phyloP scores from a whole-genome alignment of 1,140 invertebrate species.

The Rhysida immarginata region DNA sequence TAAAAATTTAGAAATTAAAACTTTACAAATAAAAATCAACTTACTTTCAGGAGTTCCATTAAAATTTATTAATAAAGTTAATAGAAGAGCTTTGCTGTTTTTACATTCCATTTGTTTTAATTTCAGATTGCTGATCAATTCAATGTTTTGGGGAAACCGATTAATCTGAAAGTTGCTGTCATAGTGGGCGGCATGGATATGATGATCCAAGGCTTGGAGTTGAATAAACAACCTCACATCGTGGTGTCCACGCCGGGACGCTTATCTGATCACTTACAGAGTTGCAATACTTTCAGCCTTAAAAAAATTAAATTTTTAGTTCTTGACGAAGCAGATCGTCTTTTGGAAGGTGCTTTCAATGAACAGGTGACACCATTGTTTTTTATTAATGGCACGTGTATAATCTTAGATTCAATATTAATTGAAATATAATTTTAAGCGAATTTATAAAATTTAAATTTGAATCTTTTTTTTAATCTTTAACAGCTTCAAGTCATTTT shows the following conservation, averaged over 20 bases:
- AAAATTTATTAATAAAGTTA: no score
- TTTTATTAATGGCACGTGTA: no score
- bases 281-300: conserved; percentile 65
- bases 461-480: no score
- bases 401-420: no score
- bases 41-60: no score
- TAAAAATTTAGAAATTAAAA: neutral
- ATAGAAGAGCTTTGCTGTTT: no score
- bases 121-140: conserved; percentile 84
- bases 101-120: no score
- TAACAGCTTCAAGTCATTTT: conserved; percentile 59
- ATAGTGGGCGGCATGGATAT: conserved; percentile 90
- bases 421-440: no score
- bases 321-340: conserved; percentile 80
- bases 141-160: conserved; percentile 64
- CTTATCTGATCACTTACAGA: conserved; percentile 71
- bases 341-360: conserved; percentile 65
- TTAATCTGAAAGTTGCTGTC: conserved; percentile 61
- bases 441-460: no score
- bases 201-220: conserved; percentile 68
- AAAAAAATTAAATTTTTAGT: conserved; percentile 70
- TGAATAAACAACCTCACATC: conserved; percentile 77
- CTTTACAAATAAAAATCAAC: neutral
- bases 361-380: no score
- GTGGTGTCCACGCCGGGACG: conserved; percentile 84